Evolutionary conservation across 1,140 invertebrate species (phyloP), one percentile per base, ranked within the genome.

Genomic region (Saccostrea glomerata): DNA sequence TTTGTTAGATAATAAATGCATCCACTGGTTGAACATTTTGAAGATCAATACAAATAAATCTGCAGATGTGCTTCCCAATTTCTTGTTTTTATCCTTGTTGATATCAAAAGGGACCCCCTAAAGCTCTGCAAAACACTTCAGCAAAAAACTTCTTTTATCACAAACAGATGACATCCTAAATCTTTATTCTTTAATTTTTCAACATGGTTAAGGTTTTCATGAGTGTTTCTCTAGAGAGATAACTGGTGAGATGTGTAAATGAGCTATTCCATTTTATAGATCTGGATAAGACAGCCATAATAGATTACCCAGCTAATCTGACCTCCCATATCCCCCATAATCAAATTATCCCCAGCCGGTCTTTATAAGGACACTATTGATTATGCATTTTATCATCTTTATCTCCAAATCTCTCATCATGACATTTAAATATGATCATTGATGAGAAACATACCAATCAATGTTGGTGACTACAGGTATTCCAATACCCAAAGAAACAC

Each of bases 311-410:
- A 77, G 70, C 70, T 77, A 77, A 30, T 36, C 70, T 77, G 70
- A 77, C 70, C 70, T 77, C 70, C 70, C 25, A 30, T 36, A 77
- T 30, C 11, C 23, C 25, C 25, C 15, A 77, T 30, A 30, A 77
- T 77, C 70, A 77, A 77, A 77, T 77, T 77, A 77, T 77, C 70
- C 70, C 70, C 23, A 30, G 23, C 11, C 23, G 15, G 70, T 30
- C 70, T 30, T 77, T 30, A 30, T 36, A 36, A 5, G 30, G 25
- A 77, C 30, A 30, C 70, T 77, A 77, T 77, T 77, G 70, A 77
- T 77, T 77, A 77, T 77, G 70, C 70, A 77, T 77, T 77, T 30
- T 77, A 77, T 77, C 70, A 77, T 77, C 25, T 73, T 77, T 77
- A 77, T 77, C 70, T 77, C 25, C 30, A 30, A 77, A 77, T 77